Conservation (phyloP, 2,113 vertebrate genomes). For the Corydoras sp. region DNA sequence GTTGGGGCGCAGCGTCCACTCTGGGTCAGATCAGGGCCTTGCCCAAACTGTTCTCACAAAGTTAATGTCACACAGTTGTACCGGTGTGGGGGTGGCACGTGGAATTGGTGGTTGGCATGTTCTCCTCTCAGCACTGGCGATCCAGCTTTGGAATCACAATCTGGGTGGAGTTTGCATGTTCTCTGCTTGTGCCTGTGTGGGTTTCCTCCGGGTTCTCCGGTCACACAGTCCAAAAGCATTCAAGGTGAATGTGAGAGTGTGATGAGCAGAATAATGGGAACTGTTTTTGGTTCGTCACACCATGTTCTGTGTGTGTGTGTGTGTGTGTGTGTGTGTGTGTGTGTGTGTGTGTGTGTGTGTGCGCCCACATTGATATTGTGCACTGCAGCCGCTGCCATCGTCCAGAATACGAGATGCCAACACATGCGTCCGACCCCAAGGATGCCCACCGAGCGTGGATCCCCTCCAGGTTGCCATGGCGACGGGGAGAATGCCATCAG, state of each 20-base stretch:
- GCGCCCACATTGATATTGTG: conserved; percentile 24
- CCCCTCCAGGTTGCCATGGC: conserved; percentile 42
- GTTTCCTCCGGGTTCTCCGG: too few relatives aligned
- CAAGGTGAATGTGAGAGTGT: neutral
- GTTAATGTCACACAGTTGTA: too few relatives aligned
- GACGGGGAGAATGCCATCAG: conserved; percentile 40
- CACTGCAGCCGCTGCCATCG: conserved; percentile 43
- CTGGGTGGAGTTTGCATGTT: too few relatives aligned
- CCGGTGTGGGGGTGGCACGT: too few relatives aligned
- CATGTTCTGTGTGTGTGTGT: conserved; percentile 9
- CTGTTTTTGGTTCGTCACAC: conserved; percentile 24
- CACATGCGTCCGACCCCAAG: conserved; percentile 38
- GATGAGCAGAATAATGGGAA: conserved; percentile 33
- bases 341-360: conserved; percentile 4
- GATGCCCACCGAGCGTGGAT: conserved; percentile 29
- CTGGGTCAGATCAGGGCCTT: too few relatives aligned
- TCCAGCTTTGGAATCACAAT: too few relatives aligned
- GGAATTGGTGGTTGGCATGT: too few relatives aligned
- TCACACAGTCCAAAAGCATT: too few relatives aligned
- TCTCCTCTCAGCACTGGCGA: too few relatives aligned
- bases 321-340: conserved; percentile 20
- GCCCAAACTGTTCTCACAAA: too few relatives aligned
- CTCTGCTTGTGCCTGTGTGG: too few relatives aligned
- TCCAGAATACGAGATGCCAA: conserved; percentile 43
- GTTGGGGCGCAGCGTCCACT: too few relatives aligned